Conservation (phyloP, 2,888 invertebrate genomes). For the Xestia xanthographa region DNA sequence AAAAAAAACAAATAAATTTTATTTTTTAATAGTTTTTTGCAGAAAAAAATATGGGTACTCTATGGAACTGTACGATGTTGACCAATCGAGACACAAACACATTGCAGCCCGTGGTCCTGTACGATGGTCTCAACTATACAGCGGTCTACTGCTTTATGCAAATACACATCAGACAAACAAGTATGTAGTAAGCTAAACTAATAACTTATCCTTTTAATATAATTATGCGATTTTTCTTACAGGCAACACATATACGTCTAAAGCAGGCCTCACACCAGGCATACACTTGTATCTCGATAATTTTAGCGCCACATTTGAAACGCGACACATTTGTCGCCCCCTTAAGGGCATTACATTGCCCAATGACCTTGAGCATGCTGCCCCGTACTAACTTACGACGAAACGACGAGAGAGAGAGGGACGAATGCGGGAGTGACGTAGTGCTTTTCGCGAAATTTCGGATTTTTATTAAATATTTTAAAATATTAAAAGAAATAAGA, state of each 20-base stretch:
- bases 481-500: no score
- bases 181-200: constrained; percentile 8
- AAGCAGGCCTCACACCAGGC: no score
- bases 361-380: no score
- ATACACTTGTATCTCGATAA: no score
- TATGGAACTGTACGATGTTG: constrained; percentile 25
- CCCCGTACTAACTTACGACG: no score
- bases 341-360: no score
- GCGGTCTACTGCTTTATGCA: constrained; percentile 11
- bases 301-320: no score
- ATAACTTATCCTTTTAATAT: not conserved
- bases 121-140: fast-evolving
- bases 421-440: no score
- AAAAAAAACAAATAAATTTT: not conserved
- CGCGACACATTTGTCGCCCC: no score
- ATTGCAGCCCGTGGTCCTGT: fast-evolving
- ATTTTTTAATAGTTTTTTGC: not conserved
- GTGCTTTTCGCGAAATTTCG: no score
- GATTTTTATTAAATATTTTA: no score
- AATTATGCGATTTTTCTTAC: not conserved
- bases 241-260: not conserved
- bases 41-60: constrained; percentile 3
- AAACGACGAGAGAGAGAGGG: no score
- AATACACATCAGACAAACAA: constrained; percentile 35
- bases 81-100: fast-evolving